These are phyloP conservation scores for Upupa epops DNA, from an alignment of 2,113 vertebrate species.

Conservation along the genomic window DNA sequence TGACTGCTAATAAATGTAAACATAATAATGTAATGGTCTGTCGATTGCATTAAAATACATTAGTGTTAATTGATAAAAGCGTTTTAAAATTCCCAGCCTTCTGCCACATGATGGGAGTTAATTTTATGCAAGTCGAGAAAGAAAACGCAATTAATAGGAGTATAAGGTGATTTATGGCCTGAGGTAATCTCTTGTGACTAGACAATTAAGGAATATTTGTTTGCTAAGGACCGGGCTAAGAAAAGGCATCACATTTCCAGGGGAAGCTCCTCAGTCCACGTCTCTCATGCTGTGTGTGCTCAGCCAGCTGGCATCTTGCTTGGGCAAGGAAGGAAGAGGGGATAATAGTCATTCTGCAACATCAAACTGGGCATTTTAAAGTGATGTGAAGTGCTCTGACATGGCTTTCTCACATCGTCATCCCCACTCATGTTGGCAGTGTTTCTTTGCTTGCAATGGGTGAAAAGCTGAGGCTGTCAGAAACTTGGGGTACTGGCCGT, in stretches of 20 bases:
- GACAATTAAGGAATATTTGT: slow-evolving; percentile 56
- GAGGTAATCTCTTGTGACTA: slow-evolving; percentile 17
- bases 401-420: neutral
- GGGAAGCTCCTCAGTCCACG: neutral
- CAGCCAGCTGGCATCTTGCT: neutral
- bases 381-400: neutral
- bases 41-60: neutral
- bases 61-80: slow-evolving; percentile 56
- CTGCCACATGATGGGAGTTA: neutral
- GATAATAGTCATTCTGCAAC: neutral
- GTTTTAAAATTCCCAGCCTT: slow-evolving; percentile 15
- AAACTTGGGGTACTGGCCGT: neutral
- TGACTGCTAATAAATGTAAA: slow-evolving; percentile 53
- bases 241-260: neutral
- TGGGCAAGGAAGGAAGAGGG: neutral
- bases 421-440: neutral
- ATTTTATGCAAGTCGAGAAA: slow-evolving; percentile 35
- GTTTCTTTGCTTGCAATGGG: neutral
- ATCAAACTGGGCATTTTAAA: neutral
- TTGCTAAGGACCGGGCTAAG: slow-evolving; percentile 2
- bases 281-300: neutral
- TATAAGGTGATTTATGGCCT: slow-evolving; percentile 36
- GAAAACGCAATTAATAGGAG: slow-evolving; percentile 18
- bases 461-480: neutral
- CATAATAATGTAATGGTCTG: slow-evolving; percentile 4